Evolutionary conservation across 2,888 invertebrate genomes (phyloP).

Genomic region (Mylabris sibirica): DNA sequence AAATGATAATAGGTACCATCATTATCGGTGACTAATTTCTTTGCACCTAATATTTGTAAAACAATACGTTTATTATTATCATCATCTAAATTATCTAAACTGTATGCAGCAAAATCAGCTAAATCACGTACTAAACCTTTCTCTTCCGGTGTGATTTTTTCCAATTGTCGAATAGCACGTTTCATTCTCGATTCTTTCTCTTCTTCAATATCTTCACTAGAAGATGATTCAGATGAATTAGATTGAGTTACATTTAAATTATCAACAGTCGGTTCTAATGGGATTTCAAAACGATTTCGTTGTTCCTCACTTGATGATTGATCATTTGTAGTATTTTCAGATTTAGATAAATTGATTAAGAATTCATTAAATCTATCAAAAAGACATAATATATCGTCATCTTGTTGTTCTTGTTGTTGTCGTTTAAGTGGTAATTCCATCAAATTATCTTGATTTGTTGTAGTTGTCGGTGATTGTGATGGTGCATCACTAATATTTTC

Average conservation of each 20-base stretch:
- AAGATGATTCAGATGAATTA: not conserved
- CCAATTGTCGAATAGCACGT: slow-evolving; percentile 42
- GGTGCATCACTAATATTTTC: slow-evolving; percentile 19
- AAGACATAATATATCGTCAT: not conserved
- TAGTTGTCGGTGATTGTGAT: slow-evolving; percentile 8
- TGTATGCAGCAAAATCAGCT: slow-evolving; percentile 61
- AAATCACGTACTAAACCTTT: slow-evolving; percentile 48
- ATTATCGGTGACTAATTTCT: slow-evolving; percentile 52
- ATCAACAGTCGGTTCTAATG: not conserved
- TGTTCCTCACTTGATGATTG: not conserved
- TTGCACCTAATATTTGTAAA: slow-evolving; percentile 61
- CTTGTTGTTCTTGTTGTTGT: not conserved
- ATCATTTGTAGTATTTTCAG: not conserved
- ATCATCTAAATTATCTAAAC: slow-evolving; percentile 63
- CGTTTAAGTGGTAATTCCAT: not conserved
- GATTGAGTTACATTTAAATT: not conserved
- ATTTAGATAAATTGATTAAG: not conserved
- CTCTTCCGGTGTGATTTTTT: slow-evolving; percentile 49
- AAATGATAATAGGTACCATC: slow-evolving; percentile 61
- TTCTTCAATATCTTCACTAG: not conserved
- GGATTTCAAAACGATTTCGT: not conserved
- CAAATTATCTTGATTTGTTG: not conserved
- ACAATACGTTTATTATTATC: slow-evolving; percentile 63
- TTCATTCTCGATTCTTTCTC: slow-evolving; percentile 24
- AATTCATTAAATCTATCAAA: not conserved